phyloP scores from a whole-genome alignment of 1,140 invertebrate genomes.

The Macrosteles quadrilineatus region DNA sequence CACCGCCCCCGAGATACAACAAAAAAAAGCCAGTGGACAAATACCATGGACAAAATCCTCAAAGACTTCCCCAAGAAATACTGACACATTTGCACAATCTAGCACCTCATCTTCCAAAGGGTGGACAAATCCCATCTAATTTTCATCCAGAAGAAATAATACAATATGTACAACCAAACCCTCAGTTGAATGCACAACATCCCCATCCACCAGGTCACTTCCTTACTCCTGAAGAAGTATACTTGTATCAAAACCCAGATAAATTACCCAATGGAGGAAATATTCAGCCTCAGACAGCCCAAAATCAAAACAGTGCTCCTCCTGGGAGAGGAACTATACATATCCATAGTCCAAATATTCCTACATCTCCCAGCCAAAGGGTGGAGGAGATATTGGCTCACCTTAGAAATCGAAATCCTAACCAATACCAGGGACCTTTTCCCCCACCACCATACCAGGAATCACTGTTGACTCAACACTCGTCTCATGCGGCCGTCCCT shows the following conservation, averaged over 20 bases:
- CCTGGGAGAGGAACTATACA: slow-evolving; percentile 38
- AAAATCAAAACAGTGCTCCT: not conserved
- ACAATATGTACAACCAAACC: slow-evolving; percentile 28
- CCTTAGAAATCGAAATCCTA: slow-evolving; percentile 35
- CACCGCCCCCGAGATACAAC: not conserved
- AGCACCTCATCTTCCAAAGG: slow-evolving; percentile 20
- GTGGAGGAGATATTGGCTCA: slow-evolving; percentile 40
- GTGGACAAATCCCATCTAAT: slow-evolving; percentile 8
- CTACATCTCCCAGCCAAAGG: slow-evolving; percentile 27
- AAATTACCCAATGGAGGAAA: slow-evolving; percentile 10
- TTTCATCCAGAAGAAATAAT: slow-evolving; percentile 29
- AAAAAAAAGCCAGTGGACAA: slow-evolving; percentile 8
- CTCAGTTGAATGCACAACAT: slow-evolving; percentile 21
- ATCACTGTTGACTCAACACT: slow-evolving; percentile 32
- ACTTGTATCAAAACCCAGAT: slow-evolving; percentile 31
- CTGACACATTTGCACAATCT: slow-evolving; percentile 23
- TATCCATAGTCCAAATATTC: slow-evolving; percentile 48
- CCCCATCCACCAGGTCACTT: slow-evolving; percentile 15
- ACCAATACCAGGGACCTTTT: slow-evolving; percentile 2
- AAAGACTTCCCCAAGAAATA: slow-evolving; percentile 13
- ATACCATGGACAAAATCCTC: not conserved
- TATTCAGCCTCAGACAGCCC: not conserved
- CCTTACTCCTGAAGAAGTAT: slow-evolving; percentile 33
- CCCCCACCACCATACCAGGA: slow-evolving; percentile 13
- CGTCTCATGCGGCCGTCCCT: slow-evolving; percentile 33